phyloP scores from a whole-genome alignment of 2,888 invertebrate species.

The Cryptophagus acutangulus region DNA sequence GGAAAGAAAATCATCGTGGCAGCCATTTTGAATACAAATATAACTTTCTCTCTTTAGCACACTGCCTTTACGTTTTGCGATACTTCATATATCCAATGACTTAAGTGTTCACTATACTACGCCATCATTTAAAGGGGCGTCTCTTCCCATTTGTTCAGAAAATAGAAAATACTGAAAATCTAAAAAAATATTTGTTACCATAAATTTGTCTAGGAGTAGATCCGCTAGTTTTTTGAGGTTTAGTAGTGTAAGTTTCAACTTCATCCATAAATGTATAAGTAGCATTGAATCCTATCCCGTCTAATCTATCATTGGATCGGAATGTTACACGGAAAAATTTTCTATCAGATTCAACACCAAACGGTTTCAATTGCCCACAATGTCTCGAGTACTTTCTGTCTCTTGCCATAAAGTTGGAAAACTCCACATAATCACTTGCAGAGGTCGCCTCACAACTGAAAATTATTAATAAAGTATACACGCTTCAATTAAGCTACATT shows the following conservation, averaged over 20 bases:
- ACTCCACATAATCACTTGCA: conserved; percentile 93
- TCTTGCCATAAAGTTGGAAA: conserved; percentile 87
- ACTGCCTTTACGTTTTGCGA: too few relatives aligned
- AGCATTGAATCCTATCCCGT: conserved; percentile 91
- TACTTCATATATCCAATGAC: too few relatives aligned
- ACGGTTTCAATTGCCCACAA: conserved; percentile 80
- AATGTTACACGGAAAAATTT: conserved; percentile 94
- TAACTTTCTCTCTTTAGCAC: too few relatives aligned
- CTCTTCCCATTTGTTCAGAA: too few relatives aligned
- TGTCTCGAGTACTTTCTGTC: conserved; percentile 86
- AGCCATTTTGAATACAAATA: too few relatives aligned
- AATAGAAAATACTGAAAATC: too few relatives aligned
- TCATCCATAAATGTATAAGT: conserved; percentile 80
- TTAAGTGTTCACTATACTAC: too few relatives aligned
- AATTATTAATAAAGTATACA: too few relatives aligned
- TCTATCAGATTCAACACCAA: conserved; percentile 80
- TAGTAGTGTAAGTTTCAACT: conserved; percentile 55
- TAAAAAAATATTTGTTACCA: too few relatives aligned
- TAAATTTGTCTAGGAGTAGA: not conserved
- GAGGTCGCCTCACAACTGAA: conserved; percentile 84
- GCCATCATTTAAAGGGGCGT: too few relatives aligned
- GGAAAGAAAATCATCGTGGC: too few relatives aligned
- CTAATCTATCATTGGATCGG: conserved; percentile 87
- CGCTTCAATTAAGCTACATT: too few relatives aligned
- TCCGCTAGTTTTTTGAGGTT: conserved; percentile 25